phyloP scores from a whole-genome alignment of 2,797 vertebrate genomes.

The Acestrorhynchus altus region DNA sequence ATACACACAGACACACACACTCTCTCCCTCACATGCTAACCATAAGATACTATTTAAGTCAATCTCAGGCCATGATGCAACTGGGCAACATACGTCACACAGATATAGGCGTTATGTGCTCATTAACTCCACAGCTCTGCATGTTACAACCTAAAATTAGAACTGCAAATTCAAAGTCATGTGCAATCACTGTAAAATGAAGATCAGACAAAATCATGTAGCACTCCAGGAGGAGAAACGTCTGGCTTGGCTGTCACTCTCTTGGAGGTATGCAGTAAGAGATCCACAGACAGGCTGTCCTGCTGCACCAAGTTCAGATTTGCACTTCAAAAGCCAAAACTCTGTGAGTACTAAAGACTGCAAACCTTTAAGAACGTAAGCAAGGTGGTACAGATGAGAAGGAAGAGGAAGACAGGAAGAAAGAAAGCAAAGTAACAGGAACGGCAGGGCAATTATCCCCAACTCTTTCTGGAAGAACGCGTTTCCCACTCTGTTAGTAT shows the following conservation, averaged over 20 bases:
- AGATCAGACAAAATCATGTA: slow-evolving; percentile 41
- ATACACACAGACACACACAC: slow-evolving; percentile 4
- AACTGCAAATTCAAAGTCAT: slow-evolving; percentile 39
- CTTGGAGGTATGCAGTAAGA: slow-evolving; percentile 36
- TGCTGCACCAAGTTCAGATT: slow-evolving; percentile 45
- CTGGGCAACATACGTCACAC: background rate
- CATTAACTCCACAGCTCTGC: slow-evolving; percentile 12
- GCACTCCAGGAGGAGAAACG: slow-evolving; percentile 29
- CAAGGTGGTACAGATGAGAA: slow-evolving; percentile 26
- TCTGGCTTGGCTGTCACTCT: slow-evolving; percentile 45
- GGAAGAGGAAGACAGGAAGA: slow-evolving; percentile 25
- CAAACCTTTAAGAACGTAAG: slow-evolving; percentile 42
- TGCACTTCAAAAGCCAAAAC: slow-evolving; percentile 65
- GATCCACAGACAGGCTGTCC: slow-evolving; percentile 45
- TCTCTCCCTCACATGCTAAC: slow-evolving; percentile 16
- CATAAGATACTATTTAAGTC: slow-evolving; percentile 40
- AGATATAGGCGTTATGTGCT: slow-evolving; percentile 1
- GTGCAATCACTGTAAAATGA: slow-evolving; percentile 38
- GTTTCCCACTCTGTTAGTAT: slow-evolving; percentile 47
- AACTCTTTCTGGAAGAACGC: slow-evolving; percentile 50
- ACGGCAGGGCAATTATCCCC: slow-evolving; percentile 54
- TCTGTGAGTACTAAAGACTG: slow-evolving; percentile 35
- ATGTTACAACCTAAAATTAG: background rate
- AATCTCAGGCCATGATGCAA: slow-evolving; percentile 19
- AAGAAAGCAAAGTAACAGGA: slow-evolving; percentile 45